Evolutionary conservation across 2,888 invertebrate genomes (phyloP).

Genomic region (Drosophila neonasuta): DNA sequence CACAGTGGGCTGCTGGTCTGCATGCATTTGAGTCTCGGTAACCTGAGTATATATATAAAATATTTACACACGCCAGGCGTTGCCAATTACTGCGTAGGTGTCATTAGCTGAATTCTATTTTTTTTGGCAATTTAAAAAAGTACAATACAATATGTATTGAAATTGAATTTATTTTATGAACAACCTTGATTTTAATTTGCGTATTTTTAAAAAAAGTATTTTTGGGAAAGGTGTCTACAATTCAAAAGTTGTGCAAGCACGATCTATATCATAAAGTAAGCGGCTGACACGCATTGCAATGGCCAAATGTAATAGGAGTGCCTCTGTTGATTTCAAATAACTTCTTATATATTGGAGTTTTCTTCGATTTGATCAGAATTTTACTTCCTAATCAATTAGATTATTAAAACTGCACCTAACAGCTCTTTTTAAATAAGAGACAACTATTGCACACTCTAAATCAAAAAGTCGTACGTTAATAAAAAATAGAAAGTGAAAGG

Average conservation of each 20-base stretch:
- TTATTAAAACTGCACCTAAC: too few relatives aligned
- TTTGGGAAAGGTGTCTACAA: conserved; percentile 4
- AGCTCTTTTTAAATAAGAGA: conserved; percentile 36
- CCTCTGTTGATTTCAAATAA: background rate
- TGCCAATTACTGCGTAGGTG: conserved; percentile 62
- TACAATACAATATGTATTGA: conserved; percentile 21
- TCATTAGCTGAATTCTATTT: conserved; percentile 63
- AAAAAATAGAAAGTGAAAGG: conserved; percentile 67
- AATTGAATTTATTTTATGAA: conserved; percentile 7
- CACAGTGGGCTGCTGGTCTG: conserved; percentile 51
- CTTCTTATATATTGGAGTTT: background rate
- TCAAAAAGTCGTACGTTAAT: conserved; percentile 51
- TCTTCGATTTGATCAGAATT: background rate
- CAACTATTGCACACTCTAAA: conserved; percentile 25
- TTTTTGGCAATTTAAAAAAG: conserved; percentile 44
- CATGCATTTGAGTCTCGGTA: conserved; percentile 52
- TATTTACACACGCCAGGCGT: background rate
- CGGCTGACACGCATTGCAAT: background rate
- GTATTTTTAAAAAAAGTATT: conserved; percentile 21
- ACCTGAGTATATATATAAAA: conserved; percentile 35
- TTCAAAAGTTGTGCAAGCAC: conserved; percentile 11
- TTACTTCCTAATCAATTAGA: too few relatives aligned
- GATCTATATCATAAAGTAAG: conserved; percentile 1
- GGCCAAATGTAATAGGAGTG: background rate
- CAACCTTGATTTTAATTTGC: conserved; percentile 56